These are phyloP conservation scores for Urophycis tenuis DNA, from an alignment of 2,797 vertebrate genomes.

Conservation along the genomic window DNA sequence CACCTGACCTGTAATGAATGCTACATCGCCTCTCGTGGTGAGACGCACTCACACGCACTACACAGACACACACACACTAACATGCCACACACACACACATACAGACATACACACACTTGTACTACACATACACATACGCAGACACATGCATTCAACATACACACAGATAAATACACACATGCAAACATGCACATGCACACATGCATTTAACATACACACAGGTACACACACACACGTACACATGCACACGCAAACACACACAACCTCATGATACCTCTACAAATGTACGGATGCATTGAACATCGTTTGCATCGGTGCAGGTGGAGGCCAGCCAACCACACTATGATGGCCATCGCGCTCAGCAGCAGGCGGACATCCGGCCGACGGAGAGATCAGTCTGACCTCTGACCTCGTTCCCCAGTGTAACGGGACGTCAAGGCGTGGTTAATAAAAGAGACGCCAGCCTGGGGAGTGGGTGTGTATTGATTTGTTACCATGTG, in stretches of 20 bases:
- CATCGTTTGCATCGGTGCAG: conserved; percentile 61
- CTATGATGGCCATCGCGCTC: conserved; percentile 72
- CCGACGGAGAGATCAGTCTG: neutral
- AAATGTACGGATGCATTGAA: neutral
- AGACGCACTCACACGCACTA: conserved; percentile 45
- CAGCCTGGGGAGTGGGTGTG: neutral
- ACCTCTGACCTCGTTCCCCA: neutral
- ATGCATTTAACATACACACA: neutral
- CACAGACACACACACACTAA: neutral
- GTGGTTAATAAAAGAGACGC: neutral
- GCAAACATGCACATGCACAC: neutral
- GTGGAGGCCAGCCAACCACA: conserved; percentile 92
- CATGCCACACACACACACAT: neutral
- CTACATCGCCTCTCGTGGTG: conserved; percentile 88
- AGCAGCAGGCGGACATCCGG: neutral
- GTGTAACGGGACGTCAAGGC: neutral
- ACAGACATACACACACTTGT: neutral
- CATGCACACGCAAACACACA: neutral
- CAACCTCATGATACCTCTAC: neutral
- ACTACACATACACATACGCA: conserved; percentile 1
- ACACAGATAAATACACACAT: conserved; percentile 7
- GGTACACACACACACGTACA: neutral
- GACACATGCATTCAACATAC: conserved; percentile 6
- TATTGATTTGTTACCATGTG: neutral
- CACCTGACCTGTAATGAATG: conserved; percentile 93